Evolutionary conservation across 2,888 invertebrate genomes (phyloP), one percentile per base, ranked within the genome.

Genomic region (Corbicula japonica): DNA sequence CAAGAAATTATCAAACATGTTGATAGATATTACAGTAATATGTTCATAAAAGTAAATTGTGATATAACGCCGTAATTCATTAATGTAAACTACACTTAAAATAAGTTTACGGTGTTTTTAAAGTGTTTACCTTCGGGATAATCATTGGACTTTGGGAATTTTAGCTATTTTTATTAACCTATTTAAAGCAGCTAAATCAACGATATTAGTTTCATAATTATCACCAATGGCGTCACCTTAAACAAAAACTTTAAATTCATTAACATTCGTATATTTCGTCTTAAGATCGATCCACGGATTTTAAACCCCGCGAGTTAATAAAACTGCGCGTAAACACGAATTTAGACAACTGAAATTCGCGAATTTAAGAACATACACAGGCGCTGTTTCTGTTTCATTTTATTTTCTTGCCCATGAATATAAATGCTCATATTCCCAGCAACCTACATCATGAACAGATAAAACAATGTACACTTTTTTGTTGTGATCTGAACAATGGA

Each of bases 1-100:
- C 30, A 54, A n/a, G 32, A 54, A 54, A 30, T 54, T 28, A 54
- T 54, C 10, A 18, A 32, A 32, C 32, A 18, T 30, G 54, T 54
- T 32, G 54, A 54, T 54, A 54, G n/a, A 30, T 54, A 54, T 54
- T 54, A 54, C 54, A 30, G 30, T 28, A 32, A 54, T 54, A 54
- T 54, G 32, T 18, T 54, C 32, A 18, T n/a, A n/a, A 32, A 54
- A 32, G 54, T 54, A 54, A 54, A 54, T 54, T 54, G 32, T 54
- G 54, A 54, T n/a, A 54, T 54, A 54, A 26, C 4, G 2, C 32
- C n/a, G 18, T 54, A 30, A 32, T 54, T 32, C n/a, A 28, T 23
- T 32, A 10, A 54, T 3, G 41, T 30, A 32, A 54, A 54, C 12
- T 54, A 4, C 32, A n/a, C 10, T 28, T 30, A 8, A 54, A 50